These are phyloP conservation scores for Magallana ariakensis DNA, from an alignment of 1,140 invertebrate species.

Conservation along the genomic window DNA sequence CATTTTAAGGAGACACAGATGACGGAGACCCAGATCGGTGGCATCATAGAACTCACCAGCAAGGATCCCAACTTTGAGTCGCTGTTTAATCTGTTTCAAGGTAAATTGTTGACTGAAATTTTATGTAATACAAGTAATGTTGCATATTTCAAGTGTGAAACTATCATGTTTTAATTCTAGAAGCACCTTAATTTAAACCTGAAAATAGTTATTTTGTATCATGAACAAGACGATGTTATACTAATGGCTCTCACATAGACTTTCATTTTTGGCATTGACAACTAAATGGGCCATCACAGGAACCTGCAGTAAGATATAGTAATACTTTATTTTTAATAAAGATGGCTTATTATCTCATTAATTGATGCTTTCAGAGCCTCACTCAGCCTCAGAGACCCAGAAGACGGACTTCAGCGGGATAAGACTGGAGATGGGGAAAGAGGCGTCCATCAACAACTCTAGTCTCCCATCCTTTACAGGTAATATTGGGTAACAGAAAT, in stretches of 20 bases:
- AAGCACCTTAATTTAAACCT: too few species aligned
- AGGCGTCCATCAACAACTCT: neutral
- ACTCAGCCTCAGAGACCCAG: slow-evolving; percentile 32
- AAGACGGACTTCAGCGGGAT: slow-evolving; percentile 40
- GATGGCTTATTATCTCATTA: too few species aligned
- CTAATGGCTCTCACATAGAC: too few species aligned
- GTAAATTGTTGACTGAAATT: neutral
- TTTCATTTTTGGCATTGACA: too few species aligned
- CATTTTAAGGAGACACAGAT: slow-evolving; percentile 64
- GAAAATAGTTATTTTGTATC: too few species aligned
- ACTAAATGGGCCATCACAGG: too few species aligned
- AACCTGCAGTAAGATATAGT: too few species aligned
- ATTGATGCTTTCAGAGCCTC: neutral
- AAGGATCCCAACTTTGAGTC: slow-evolving; percentile 67
- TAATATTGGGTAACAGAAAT: neutral
- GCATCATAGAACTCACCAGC: slow-evolving; percentile 65
- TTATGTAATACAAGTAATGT: neutral
- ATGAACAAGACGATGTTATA: too few species aligned
- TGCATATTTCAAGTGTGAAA: too few species aligned
- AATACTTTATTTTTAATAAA: too few species aligned
- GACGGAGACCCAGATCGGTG: slow-evolving; percentile 60
- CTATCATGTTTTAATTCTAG: too few species aligned
- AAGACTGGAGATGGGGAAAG: slow-evolving; percentile 38
- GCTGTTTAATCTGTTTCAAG: slow-evolving; percentile 67
- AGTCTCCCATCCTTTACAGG: slow-evolving; percentile 37